Percentiles rank a stretch among this genome's conserved stretches.
These are phyloP conservation scores for Camelus dromedarius DNA, from an alignment of 2,113 vertebrate genomes.

Conservation along the genomic window DNA sequence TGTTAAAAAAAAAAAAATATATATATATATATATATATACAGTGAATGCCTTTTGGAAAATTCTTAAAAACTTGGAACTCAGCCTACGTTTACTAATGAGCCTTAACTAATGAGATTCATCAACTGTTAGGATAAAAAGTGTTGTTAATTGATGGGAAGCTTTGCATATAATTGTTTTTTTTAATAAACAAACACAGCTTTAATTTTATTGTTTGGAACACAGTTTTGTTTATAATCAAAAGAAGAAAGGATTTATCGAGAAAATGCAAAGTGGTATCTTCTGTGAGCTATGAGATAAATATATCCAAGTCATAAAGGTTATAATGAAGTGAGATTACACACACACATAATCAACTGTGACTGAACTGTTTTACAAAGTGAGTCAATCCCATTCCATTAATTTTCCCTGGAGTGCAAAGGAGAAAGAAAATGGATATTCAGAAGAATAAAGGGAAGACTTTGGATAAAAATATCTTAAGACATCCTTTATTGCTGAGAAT, in stretches of 20 bases:
- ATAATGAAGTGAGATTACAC: not conserved
- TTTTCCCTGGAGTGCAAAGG: constrained; percentile 45
- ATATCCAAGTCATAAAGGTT: constrained; percentile 50
- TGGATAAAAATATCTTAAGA: constrained; percentile 56
- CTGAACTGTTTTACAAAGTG: not conserved
- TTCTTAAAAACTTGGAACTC: constrained; percentile 41
- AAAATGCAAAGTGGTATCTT: constrained; percentile 40
- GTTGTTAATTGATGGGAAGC: not conserved
- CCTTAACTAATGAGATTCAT: not conserved
- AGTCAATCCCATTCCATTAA: constrained; percentile 29
- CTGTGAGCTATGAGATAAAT: not conserved
- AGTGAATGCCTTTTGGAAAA: not conserved
- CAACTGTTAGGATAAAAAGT: constrained; percentile 38
- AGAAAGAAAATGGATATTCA: not conserved
- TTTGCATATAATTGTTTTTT: not conserved
- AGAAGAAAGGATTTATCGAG: not conserved
- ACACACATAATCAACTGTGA: not conserved
- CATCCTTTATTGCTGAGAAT: constrained; percentile 63
- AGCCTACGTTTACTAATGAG: not conserved
- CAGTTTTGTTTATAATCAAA: constrained; percentile 4
- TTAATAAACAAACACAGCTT: not conserved
- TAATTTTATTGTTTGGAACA: constrained; percentile 7
- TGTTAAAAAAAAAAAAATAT: not conserved
- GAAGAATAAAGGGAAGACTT: not conserved
- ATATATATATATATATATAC: not conserved